Evolutionary conservation across 1,140 invertebrate genomes (phyloP).

Genomic region (Musca vetustissima): DNA sequence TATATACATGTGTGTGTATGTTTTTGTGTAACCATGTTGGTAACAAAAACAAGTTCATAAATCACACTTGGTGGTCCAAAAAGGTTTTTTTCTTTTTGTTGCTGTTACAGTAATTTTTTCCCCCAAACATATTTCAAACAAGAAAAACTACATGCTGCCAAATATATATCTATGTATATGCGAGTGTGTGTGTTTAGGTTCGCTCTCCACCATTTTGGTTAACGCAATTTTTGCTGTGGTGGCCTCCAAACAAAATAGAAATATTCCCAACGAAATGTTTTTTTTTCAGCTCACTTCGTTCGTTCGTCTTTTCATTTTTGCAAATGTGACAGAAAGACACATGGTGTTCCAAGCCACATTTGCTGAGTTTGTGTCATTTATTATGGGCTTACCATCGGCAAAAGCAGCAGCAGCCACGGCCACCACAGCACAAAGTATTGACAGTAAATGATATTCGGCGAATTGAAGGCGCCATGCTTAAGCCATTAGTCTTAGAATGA

Average conservation of each 20-base stretch:
- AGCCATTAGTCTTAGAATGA: no score
- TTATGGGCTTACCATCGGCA: background rate
- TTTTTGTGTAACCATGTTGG: no score
- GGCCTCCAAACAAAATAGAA: background rate
- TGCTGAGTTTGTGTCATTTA: background rate
- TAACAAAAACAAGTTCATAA: constrained; percentile 18
- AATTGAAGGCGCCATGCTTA: background rate
- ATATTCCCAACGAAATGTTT: background rate
- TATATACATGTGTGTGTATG: no score
- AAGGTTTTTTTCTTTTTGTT: no score
- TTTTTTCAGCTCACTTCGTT: background rate
- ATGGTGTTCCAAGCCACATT: no score
- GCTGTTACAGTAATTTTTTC: no score
- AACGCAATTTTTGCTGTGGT: background rate
- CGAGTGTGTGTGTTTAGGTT: no score
- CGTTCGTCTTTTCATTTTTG: no score
- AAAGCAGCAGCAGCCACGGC: background rate
- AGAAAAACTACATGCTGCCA: background rate
- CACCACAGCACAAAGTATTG: background rate
- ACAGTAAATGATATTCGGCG: constrained; percentile 14
- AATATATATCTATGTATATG: background rate
- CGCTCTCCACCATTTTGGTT: background rate
- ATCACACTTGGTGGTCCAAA: constrained; percentile 16
- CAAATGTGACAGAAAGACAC: no score
- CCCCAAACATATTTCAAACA: background rate